Evolutionary conservation across 2,113 vertebrate genomes (phyloP).

Genomic region (Balaenoptera acutorostrata): DNA sequence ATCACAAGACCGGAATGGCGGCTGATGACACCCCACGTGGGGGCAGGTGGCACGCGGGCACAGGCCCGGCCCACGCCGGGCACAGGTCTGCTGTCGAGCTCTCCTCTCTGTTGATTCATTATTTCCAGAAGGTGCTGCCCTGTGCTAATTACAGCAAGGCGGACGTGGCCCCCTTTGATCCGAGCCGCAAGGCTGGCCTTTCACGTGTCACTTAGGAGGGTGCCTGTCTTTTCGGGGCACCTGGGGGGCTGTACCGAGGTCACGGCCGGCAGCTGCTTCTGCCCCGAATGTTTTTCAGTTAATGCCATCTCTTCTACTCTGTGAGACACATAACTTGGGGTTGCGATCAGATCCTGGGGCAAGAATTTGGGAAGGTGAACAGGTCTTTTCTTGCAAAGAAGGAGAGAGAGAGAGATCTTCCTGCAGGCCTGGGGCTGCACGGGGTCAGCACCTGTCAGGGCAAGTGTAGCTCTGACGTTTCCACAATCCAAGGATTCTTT

Average conservation of each 20-base stretch:
- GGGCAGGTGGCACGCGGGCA: fast-evolving
- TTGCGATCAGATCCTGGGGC: background rate
- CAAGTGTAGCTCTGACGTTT: background rate
- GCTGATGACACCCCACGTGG: fast-evolving
- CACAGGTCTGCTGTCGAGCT: fast-evolving
- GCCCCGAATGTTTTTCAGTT: background rate
- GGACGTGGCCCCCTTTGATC: background rate
- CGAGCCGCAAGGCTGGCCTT: background rate
- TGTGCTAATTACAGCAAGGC: background rate
- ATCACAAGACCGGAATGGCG: background rate
- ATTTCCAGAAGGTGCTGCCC: background rate
- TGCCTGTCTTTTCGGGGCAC: background rate
- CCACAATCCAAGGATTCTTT: background rate
- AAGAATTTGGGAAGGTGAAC: background rate
- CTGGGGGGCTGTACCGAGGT: background rate
- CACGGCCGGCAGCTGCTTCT: background rate
- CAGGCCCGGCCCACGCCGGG: background rate
- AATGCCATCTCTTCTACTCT: background rate
- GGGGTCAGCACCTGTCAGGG: background rate
- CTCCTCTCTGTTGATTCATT: background rate
- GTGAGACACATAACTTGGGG: background rate
- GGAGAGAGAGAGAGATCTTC: background rate
- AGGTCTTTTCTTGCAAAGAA: background rate
- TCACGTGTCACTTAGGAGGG: background rate
- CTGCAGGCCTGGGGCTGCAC: background rate